Evolutionary conservation across 35 echinoderm and acorn worm species (phyloP).

Genomic region (Patiria miniata): DNA sequence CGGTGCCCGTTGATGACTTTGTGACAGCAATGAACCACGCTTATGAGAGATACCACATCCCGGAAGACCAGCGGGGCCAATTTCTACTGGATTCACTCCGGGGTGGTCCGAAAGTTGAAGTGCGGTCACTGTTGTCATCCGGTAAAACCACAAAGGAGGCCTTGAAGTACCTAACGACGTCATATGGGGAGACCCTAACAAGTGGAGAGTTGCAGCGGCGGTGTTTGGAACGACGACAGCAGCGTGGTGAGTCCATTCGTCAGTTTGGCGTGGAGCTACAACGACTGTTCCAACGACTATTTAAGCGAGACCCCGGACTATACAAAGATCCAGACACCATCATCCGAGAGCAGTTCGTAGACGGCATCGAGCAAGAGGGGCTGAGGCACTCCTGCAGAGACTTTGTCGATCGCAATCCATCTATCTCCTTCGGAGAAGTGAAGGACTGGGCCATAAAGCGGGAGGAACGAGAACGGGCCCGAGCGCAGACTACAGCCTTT

Average conservation of each 20-base stretch:
- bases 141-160: neutral
- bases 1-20: neutral
- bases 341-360: neutral
- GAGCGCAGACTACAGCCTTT: neutral
- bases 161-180: neutral
- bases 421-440: slow-evolving; percentile 2
- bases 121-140: neutral
- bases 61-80: neutral
- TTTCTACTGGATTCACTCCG: neutral
- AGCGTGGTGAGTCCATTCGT: neutral
- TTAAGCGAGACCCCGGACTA: neutral
- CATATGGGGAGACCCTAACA: neutral
- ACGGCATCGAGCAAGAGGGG: neutral
- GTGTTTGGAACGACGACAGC: neutral
- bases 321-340: neutral
- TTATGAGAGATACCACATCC: neutral
- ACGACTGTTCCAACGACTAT: neutral
- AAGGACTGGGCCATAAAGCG: slow-evolving; percentile 11
- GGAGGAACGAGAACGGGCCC: neutral
- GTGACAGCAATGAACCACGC: neutral
- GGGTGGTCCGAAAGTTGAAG: neutral
- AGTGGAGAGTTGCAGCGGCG: neutral
- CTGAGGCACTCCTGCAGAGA: neutral
- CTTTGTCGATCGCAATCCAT: neutral
- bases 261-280: slow-evolving; percentile 8